Evolutionary conservation across 1,140 invertebrate genomes (phyloP), one percentile per base, ranked within the genome.

Genomic region (Lasioglossum baleicum): DNA sequence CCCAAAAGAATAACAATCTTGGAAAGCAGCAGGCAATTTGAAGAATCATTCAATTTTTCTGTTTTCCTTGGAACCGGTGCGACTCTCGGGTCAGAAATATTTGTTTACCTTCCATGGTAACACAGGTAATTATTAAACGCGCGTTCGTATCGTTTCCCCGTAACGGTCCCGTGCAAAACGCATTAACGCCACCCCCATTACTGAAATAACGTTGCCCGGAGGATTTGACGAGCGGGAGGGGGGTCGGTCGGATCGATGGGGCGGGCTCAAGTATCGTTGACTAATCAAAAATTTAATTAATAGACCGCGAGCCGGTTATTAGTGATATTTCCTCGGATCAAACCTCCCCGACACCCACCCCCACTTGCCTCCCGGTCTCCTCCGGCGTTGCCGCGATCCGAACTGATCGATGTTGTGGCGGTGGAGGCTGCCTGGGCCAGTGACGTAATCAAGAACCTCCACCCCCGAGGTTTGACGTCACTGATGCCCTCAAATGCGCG

Each of bases 401-500:
- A 51, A 69, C 82, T 88, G 87, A 88, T 88, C 87, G 87, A 88
- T 88, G 87, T 81, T 82, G 87, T 87, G 79, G 82, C 67, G 85
- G 83, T 84, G 84, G 88, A 87, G 81, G 88, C 87, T 89, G 88
- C 85, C 86, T 86, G 87, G 89, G 88, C 88, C 83, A 87, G 88
- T 88, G 90, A 88, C 87, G 88, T 87, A 88, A 88, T 82, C 78
- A 68, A 82, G 82, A 90, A 90, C 88, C 90, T 90, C 90, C 88
- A 86, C 88, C 90, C 83, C 88, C 86, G 83, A 85, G 88, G 83
- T 85, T 86, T 91, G 91, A 92, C 91, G 91, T 91, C 91, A 92
- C 86, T 90, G 89, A 91, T 91, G 90, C 90, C 90, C 89, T 91
- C 89, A 91, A 91, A 90, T 91, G 89, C 90, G 88, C 87, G 84